Conservation (phyloP, 2,113 vertebrate species). For the Epinephelus lanceolatus region DNA sequence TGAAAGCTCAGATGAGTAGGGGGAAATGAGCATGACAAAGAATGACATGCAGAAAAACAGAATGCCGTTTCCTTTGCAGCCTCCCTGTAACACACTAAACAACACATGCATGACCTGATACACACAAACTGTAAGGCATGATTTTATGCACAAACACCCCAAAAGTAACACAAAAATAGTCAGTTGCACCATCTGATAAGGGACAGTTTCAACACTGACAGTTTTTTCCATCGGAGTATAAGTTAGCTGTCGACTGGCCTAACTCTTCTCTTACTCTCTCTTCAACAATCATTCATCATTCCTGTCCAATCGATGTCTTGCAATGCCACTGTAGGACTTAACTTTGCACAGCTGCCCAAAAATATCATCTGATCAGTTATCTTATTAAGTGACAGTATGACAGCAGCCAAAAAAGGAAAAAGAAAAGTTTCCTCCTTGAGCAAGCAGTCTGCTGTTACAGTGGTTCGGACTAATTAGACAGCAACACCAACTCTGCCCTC, state of each 20-base stretch:
- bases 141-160: constrained; percentile 1
- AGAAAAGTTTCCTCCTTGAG: background rate
- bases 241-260: background rate
- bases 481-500: background rate
- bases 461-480: background rate
- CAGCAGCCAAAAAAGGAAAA: too few relatives aligned
- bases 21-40: constrained; percentile 20
- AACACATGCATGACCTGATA: constrained; percentile 10
- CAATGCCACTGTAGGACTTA: background rate
- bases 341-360: background rate
- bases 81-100: background rate
- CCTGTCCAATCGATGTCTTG: background rate
- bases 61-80: background rate
- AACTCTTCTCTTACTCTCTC: background rate
- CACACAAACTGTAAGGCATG: constrained; percentile 13
- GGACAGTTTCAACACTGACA: background rate
- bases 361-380: background rate
- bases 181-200: constrained; percentile 3
- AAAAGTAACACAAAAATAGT: constrained; percentile 3
- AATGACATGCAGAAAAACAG: constrained; percentile 15
- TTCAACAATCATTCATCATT: background rate
- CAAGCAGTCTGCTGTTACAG: background rate
- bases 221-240: background rate
- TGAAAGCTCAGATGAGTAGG: constrained; percentile 7
- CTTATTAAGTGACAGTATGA: background rate